Conservation (phyloP, 2,888 invertebrate species). For the Glaucopsyche alexis region DNA sequence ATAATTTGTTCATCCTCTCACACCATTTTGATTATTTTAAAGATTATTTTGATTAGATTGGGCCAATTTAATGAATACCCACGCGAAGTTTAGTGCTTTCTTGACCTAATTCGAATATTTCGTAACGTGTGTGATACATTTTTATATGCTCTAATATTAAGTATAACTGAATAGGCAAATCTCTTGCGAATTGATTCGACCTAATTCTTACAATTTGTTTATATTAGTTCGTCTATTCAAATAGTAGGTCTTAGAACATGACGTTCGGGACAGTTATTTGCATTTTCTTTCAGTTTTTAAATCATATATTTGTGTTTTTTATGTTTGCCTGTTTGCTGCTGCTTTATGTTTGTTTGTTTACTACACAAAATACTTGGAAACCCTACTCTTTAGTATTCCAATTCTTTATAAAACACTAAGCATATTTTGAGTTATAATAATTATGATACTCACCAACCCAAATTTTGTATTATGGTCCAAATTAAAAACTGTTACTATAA, state of each 20-base stretch:
- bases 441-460: too few relatives aligned
- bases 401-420: too few relatives aligned
- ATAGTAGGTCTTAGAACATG: neutral
- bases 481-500: neutral
- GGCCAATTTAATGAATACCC: slow-evolving; percentile 49
- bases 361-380: too few relatives aligned
- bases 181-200: slow-evolving; percentile 14
- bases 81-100: slow-evolving; percentile 49
- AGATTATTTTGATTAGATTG: slow-evolving; percentile 6
- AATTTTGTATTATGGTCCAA: too few relatives aligned
- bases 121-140: slow-evolving; percentile 52
- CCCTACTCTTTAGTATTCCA: too few relatives aligned
- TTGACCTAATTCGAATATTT: slow-evolving; percentile 60
- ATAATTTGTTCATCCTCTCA: neutral
- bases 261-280: neutral
- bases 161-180: slow-evolving; percentile 18
- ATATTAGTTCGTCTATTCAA: neutral
- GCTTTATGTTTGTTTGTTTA: neutral
- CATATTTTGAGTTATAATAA: too few relatives aligned
- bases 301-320: neutral
- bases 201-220: slow-evolving; percentile 23
- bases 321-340: neutral
- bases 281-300: neutral
- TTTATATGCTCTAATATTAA: slow-evolving; percentile 31
- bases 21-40: neutral